These are phyloP conservation scores for Oligia latruncula DNA, from an alignment of 2,888 invertebrate genomes.

Conservation along the genomic window DNA sequence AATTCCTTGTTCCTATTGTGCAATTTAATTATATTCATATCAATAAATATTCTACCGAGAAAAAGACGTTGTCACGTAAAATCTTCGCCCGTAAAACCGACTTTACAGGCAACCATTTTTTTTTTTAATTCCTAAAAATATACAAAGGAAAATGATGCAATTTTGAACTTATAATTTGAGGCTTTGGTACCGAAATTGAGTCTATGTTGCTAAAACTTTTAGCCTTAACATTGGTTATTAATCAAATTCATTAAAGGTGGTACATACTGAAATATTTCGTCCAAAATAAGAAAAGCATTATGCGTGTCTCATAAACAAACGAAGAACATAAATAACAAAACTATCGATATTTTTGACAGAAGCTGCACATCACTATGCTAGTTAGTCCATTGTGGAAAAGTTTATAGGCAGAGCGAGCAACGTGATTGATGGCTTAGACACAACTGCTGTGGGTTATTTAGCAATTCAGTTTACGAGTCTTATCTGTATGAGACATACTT, in stretches of 20 bases:
- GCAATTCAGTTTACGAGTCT: conserved; percentile 46
- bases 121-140: too few relatives aligned
- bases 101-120: too few relatives aligned
- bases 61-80: too few relatives aligned
- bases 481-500: background rate
- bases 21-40: too few relatives aligned
- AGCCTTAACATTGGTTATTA: background rate
- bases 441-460: conserved; percentile 39
- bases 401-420: conserved; percentile 51
- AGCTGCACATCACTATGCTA: conserved; percentile 52
- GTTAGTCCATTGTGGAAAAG: conserved; percentile 65
- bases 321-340: background rate
- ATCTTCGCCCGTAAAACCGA: too few relatives aligned
- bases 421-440: conserved; percentile 40
- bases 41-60: too few relatives aligned
- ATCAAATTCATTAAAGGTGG: background rate
- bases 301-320: background rate
- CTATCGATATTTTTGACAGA: conserved; percentile 45
- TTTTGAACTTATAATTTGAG: background rate
- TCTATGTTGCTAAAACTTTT: too few relatives aligned
- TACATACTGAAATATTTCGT: background rate
- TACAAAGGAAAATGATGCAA: too few relatives aligned
- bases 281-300: background rate
- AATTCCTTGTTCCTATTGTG: too few relatives aligned
- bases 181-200: background rate